Percentiles rank a stretch among this genome's conserved stretches.
phyloP scores from a whole-genome alignment of 2,113 vertebrate genomes.

The Cephalopterus ornatus region DNA sequence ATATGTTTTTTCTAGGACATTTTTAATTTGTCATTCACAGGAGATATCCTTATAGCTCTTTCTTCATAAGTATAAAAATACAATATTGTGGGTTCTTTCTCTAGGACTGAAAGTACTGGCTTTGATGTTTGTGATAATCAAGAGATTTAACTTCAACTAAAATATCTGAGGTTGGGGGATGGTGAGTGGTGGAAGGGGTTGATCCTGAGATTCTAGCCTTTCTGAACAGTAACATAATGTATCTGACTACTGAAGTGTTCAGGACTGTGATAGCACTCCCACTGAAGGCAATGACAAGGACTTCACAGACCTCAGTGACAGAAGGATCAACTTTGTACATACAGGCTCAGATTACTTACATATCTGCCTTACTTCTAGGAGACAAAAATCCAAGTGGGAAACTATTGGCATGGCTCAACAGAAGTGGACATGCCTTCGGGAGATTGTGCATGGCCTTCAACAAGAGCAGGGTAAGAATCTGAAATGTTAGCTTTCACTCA shows the following conservation, averaged over 20 bases:
- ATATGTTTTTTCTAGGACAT: neutral
- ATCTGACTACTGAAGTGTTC: neutral
- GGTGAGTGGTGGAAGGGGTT: neutral
- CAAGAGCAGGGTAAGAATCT: neutral
- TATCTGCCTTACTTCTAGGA: neutral
- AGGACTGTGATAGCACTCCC: neutral
- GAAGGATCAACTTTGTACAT: neutral
- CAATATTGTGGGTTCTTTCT: neutral
- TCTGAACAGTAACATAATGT: neutral
- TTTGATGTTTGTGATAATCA: neutral
- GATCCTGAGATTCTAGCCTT: neutral
- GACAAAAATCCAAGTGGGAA: neutral
- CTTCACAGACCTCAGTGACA: neutral
- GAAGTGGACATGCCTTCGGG: neutral
- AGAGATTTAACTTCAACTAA: neutral
- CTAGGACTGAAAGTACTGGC: neutral
- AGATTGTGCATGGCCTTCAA: neutral
- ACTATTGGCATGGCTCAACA: neutral
- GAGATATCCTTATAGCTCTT: neutral
- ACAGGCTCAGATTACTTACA: neutral
- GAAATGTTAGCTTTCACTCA: neutral
- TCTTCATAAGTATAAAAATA: neutral
- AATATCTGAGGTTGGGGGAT: neutral
- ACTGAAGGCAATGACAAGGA: neutral
- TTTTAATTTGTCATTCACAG: neutral